Base-by-base conservation (phyloP, 2,113 vertebrate genomes). In the Epinephelus cyanopodus region DNA sequence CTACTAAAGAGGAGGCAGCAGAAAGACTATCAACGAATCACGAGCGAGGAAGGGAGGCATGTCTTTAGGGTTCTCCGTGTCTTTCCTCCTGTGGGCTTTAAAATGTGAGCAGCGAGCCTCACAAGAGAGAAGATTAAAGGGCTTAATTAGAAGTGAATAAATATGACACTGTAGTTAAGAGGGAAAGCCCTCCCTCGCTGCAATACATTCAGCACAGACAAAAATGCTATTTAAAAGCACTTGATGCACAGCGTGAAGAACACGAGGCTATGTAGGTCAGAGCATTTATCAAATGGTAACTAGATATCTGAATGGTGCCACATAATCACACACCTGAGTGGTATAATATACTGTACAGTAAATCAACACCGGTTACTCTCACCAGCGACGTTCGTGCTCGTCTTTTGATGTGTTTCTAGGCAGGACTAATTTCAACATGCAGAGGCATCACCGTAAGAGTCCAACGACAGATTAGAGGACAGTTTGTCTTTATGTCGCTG, bases 101-200 rank as follows among this genome's bases (percentile, higher is more conserved):
- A 87, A 78, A 89, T 85, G 74, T 82, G 84, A 92, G 89, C 85
- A 75, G 81, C 4, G 19, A 74, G 86, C 74, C 90, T 92, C 87
- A 65, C 80, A 85, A 78, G 82, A 79, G 84, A 82, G 83, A 45
- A 77, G 83, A 91, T 90, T 89, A 87, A 76, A 89, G 66, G 85
- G 78, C 81, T 94, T 94, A 94, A 95, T 95, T 94, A 93, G 69
- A 86, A 82, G 69, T 70, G 90, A 92, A 93, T 94, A 90, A 95
- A 91, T 93, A 90, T 66, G 83, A 91, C 74, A 84, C 83, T 86
- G 91, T 93, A 92, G 87, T 94, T 94, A 93, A 94, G 63, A 89
- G 67, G 74, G 82, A 79, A 62, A 74, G 33, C 33, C 75, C 70
- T 89, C 80, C n/a, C 68, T 76, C 37, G 29, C 29, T 68, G 47